A percentile compares a stretch with the other conserved stretches of the same genome.
Conservation (phyloP, 2,888 invertebrate genomes). For the Periphyllus acericola region DNA sequence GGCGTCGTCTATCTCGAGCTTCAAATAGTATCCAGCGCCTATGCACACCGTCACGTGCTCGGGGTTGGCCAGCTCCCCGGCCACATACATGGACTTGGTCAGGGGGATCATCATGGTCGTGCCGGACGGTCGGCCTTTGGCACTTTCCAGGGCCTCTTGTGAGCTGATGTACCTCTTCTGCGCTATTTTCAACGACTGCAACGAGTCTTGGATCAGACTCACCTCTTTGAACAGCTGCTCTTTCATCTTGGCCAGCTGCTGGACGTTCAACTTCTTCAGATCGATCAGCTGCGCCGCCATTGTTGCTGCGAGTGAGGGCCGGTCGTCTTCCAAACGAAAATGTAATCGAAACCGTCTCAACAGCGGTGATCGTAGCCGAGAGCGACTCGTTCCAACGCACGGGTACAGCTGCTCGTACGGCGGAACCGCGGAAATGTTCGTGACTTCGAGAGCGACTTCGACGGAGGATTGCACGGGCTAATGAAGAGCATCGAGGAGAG, state of each 20-base stretch:
- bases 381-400: not conserved
- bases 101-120: slow-evolving; percentile 91
- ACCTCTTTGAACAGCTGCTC: slow-evolving; percentile 76
- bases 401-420: too few relatives aligned
- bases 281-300: slow-evolving; percentile 47
- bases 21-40: slow-evolving; percentile 96
- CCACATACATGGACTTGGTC: slow-evolving; percentile 98
- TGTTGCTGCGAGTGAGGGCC: not conserved
- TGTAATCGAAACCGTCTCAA: not conserved
- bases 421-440: too few relatives aligned
- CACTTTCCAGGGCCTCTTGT: slow-evolving; percentile 82
- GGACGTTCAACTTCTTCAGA: slow-evolving; percentile 47
- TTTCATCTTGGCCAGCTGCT: slow-evolving; percentile 51
- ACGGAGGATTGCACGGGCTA: too few relatives aligned
- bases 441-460: too few relatives aligned
- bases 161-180: slow-evolving; percentile 91
- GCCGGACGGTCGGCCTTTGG: slow-evolving; percentile 75
- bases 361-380: not conserved
- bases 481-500: not conserved
- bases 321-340: not conserved
- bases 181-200: slow-evolving; percentile 88
- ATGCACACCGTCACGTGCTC: slow-evolving; percentile 92
- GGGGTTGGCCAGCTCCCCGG: slow-evolving; percentile 85
- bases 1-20: slow-evolving; percentile 85
- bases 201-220: slow-evolving; percentile 86